Base-by-base conservation (phyloP, 2,113 vertebrate species). In the Ptilonorhynchus violaceus region DNA sequence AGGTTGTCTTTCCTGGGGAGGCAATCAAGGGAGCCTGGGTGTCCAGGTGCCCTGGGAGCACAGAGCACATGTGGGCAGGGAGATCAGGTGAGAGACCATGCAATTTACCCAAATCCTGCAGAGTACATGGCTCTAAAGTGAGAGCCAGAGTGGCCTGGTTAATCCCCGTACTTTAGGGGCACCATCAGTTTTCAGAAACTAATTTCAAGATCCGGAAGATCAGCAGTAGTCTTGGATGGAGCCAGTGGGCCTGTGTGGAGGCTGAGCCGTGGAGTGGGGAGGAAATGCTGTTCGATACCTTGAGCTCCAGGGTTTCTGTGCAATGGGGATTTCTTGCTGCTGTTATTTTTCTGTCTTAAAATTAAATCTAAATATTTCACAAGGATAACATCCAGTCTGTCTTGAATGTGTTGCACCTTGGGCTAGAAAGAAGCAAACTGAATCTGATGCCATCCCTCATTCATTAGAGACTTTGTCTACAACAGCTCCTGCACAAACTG, bases 11-110 rank as follows among this genome's bases (percentile, higher is more conserved):
- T 88, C 37, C 53, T 41, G 24, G 16, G 19, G 14, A 47, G 23
- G 44, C 23, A 68, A 64, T 13, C 13, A 33, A 55, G 7, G 12
- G 35, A 39, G 23, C 23, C 23, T 22, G 39, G 6, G 12, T 55
- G 21, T 83, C 44, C 33, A 17, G 14, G 23, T 64, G 44, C 11
- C 24, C 30, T 47, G 37, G 73, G 25, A 89, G 20, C 31, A 62
- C 13, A 74, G 35, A 66, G n/a, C 6, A 52, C 12, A 6, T 0
- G 0, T 50, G 42, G 42, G 17, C 35, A 60, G 30, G 27, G 37
- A 78, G 24, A 47, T 56, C 10, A 44, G 33, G 28, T 46, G 24
- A 87, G 42, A 35, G 4, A 24, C 2, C 20, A 12, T 7, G 7
- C 55, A 39, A 37, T 3, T 88, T 79, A 52, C 17, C 10, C 7